These are phyloP conservation scores for Aplochiton taeniatus DNA, from an alignment of 2,797 vertebrate genomes.

Conservation along the genomic window DNA sequence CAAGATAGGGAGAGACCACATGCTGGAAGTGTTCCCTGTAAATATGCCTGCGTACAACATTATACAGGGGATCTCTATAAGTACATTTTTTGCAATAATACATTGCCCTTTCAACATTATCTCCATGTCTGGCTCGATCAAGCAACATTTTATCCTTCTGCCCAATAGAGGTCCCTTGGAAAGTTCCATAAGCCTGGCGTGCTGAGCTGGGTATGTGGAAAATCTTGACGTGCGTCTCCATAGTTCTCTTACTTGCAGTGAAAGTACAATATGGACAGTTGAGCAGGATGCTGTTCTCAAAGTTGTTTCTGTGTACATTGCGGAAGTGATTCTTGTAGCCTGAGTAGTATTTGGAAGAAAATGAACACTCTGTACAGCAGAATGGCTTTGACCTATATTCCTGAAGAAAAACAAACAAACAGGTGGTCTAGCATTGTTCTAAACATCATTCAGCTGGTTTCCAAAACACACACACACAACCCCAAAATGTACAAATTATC, in stretches of 20 bases:
- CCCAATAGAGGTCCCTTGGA: slow-evolving; percentile 70
- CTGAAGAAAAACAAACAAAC: slow-evolving; percentile 64
- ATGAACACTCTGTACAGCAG: slow-evolving; percentile 96
- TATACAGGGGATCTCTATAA: slow-evolving; percentile 94
- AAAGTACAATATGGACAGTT: slow-evolving; percentile 98
- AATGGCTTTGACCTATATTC: slow-evolving; percentile 98
- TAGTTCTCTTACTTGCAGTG: slow-evolving; percentile 92
- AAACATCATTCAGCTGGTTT: no score
- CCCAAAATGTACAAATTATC: slow-evolving; percentile 17
- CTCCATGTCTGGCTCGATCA: slow-evolving; percentile 84
- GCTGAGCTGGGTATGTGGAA: slow-evolving; percentile 89
- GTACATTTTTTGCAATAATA: slow-evolving; percentile 99
- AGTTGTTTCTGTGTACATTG: slow-evolving; percentile 94
- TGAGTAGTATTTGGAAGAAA: slow-evolving; percentile 98
- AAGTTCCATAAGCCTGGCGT: slow-evolving; percentile 65
- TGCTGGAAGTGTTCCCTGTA: slow-evolving; percentile 99
- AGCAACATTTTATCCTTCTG: slow-evolving; percentile 84
- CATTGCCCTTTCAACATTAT: slow-evolving; percentile 90
- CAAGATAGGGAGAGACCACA: slow-evolving; percentile 91
- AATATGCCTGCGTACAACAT: slow-evolving; percentile 97
- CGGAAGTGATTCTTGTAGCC: slow-evolving; percentile 99
- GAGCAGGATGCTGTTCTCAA: slow-evolving; percentile 93
- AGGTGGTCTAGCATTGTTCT: neutral
- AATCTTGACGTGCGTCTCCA: slow-evolving; percentile 98
- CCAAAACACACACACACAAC: neutral